These are phyloP conservation scores for Odocoileus virginianus DNA, from an alignment of 2,113 vertebrate species.

Conservation along the genomic window DNA sequence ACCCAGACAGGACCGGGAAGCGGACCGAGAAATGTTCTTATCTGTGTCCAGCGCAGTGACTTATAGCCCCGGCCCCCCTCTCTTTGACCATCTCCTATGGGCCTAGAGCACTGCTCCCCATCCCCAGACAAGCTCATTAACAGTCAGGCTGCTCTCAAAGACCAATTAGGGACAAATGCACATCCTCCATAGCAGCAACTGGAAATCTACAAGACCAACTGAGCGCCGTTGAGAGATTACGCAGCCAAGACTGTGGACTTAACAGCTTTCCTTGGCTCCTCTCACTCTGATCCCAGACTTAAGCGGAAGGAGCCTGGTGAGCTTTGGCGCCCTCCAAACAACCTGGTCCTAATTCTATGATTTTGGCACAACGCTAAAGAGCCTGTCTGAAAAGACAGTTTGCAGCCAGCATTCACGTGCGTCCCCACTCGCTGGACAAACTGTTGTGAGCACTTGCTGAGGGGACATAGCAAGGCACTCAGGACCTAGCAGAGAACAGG, in stretches of 20 bases:
- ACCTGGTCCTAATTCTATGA: neutral
- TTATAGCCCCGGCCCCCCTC: accelerated
- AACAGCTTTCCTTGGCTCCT: neutral
- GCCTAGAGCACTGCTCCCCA: neutral
- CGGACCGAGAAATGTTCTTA: neutral
- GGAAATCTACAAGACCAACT: neutral
- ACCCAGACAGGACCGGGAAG: neutral
- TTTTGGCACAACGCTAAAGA: neutral
- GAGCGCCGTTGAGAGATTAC: neutral
- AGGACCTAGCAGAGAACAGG: neutral
- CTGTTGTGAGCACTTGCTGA: neutral
- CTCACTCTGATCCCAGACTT: neutral
- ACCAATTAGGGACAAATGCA: neutral
- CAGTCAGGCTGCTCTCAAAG: neutral
- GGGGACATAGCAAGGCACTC: neutral
- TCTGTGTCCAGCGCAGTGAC: accelerated
- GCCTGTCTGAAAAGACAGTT: neutral
- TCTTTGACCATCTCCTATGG: neutral
- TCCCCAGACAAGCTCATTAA: neutral
- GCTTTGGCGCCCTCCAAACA: neutral
- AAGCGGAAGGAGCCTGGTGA: neutral
- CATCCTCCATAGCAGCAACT: neutral
- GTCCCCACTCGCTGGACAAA: neutral
- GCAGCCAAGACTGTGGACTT: neutral
- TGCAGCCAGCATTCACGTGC: neutral